Percentiles rank a stretch among this genome's conserved stretches.
These are phyloP conservation scores for Antechinus stuartii DNA, from an alignment of 2,113 vertebrate genomes.

Conservation along the genomic window DNA sequence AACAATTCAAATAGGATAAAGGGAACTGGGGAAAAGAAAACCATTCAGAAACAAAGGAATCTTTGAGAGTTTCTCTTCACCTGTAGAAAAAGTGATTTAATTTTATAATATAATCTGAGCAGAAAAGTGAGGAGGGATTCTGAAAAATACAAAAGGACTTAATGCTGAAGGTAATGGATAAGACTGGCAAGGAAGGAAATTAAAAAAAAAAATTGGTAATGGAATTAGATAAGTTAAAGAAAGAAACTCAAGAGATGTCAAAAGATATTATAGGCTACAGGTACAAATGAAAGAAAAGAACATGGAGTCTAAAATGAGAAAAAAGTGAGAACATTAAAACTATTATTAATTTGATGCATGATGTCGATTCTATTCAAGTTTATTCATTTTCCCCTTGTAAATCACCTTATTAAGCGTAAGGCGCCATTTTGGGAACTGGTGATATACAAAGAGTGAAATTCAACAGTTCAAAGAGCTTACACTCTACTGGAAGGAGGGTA, in stretches of 20 bases:
- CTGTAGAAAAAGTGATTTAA: constrained; percentile 17
- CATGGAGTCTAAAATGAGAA: neutral
- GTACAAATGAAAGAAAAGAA: neutral
- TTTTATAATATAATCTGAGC: neutral
- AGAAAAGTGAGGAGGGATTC: neutral
- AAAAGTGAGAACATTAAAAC: neutral
- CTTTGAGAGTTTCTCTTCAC: neutral
- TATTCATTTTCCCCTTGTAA: neutral
- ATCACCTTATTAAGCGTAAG: neutral
- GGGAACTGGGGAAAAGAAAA: neutral
- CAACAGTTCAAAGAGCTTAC: neutral
- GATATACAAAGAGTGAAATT: neutral
- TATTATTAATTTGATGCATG: neutral
- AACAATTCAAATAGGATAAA: neutral
- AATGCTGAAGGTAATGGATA: neutral
- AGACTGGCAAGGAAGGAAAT: neutral
- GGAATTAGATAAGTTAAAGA: neutral
- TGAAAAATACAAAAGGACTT: neutral
- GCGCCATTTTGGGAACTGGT: neutral
- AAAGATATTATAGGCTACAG: neutral
- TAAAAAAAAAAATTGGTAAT: neutral
- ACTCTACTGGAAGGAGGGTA: neutral
- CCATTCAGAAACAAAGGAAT: constrained; percentile 19
- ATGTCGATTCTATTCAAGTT: neutral
- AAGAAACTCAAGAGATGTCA: neutral